Evolutionary conservation across 2,888 invertebrate species (phyloP), one percentile per base, ranked within the genome.

Genomic region (Mythimna vitellina): DNA sequence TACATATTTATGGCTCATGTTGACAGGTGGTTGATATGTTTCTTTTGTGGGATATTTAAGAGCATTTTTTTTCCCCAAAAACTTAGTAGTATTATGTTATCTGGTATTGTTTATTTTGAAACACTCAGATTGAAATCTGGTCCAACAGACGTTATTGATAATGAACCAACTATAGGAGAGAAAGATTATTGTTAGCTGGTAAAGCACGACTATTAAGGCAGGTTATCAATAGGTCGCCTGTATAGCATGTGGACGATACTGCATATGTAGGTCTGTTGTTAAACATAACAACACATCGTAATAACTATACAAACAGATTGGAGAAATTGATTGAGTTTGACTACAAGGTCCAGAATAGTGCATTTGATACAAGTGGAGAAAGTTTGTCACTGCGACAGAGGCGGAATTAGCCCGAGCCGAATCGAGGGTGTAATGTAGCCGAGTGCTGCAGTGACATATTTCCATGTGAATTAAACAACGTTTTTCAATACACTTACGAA

Each of bases 151-250:
- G 22, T 22, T 69, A 20, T 46, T 53, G 14, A 49, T 17, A 56
- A 64, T 49, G 2, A 46, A 38, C 6, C 58, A 67, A 61, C 68
- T 69, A 67, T 51, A 46, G n/a, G 57, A 72, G 80, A 46, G 69
- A 83, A 71, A 81, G 77, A 67, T 65, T 73, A 69, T 65, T 46
- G 46, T 46, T 66, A 61, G 25, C 25, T 53, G 20, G 53, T 57
- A 49, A 66, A 49, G 53, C 32, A 56, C 22, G 51, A 63, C 46
- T 78, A 70, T 65, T 82, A 64, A 46, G 57, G 1, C 42, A 69
- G 76, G 77, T 83, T 85, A 84, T 84, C 86, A 12, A 0, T 0
- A 64, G 83, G 80, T 83, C 80, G 77, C 29, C 38, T 17, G 58
- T 67, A 56, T 71, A 67, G 38, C 61, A 29, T 68, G 60, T 51